A percentile compares a stretch with the other conserved stretches of the same genome.
Conservation (phyloP, 2,888 invertebrate species). For the Volucella bombylans region DNA sequence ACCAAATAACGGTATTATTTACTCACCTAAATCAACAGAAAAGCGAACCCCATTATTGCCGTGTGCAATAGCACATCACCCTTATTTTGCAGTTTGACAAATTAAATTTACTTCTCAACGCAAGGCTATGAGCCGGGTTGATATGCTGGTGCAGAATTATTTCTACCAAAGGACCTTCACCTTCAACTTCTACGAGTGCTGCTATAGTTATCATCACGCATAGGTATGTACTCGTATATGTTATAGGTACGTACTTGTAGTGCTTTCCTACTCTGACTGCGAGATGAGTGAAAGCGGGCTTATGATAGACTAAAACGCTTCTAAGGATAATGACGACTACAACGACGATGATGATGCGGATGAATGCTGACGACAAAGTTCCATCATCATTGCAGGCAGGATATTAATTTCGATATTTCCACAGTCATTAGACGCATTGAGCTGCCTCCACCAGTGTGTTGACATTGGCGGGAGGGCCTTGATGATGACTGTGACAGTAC, state of each 20-base stretch:
- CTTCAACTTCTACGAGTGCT: slow-evolving; percentile 34
- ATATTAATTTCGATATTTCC: slow-evolving; percentile 72
- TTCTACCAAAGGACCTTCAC: slow-evolving; percentile 61
- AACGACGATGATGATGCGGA: slow-evolving; percentile 12
- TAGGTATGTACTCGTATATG: no score
- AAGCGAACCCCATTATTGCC: slow-evolving; percentile 27
- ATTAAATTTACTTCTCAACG: slow-evolving; percentile 61
- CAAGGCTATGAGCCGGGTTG: not conserved
- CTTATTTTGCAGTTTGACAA: slow-evolving; percentile 67
- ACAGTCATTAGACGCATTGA: slow-evolving; percentile 70
- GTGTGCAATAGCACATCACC: slow-evolving; percentile 56
- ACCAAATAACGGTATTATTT: slow-evolving; percentile 72
- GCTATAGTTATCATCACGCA: no score
- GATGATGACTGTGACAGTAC: no score
- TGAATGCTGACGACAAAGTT: slow-evolving; percentile 63
- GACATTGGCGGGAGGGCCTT: no score
- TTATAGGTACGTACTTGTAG: no score
- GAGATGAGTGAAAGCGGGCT: not conserved
- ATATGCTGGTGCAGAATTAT: slow-evolving; percentile 46
- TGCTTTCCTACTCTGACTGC: not conserved
- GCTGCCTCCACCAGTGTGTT: not conserved
- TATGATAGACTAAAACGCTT: slow-evolving; percentile 29
- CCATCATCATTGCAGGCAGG: slow-evolving; percentile 64
- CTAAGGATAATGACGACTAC: not conserved
- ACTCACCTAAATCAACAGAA: slow-evolving; percentile 71